Conservation (phyloP, 2,113 vertebrate species). For the Recurvirostra avosetta region DNA sequence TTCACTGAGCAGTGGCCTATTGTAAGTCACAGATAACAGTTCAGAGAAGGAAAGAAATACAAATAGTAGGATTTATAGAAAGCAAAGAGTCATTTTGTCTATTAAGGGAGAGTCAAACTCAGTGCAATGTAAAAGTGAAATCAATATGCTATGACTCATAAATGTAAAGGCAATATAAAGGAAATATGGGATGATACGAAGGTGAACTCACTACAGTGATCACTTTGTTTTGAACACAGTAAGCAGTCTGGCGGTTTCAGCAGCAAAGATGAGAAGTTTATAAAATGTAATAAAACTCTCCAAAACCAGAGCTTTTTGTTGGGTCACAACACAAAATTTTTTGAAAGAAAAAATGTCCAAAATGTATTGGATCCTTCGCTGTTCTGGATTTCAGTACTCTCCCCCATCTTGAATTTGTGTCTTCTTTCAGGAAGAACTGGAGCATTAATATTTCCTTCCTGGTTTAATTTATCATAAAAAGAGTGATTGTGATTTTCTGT, state of each 20-base stretch:
- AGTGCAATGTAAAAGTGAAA: not conserved
- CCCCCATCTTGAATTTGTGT: not conserved
- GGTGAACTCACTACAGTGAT: slow-evolving; percentile 1
- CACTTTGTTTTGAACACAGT: slow-evolving; percentile 18
- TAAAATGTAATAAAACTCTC: not conserved
- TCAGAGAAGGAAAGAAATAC: not conserved
- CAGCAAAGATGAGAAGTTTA: not conserved
- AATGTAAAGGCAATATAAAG: slow-evolving; percentile 11
- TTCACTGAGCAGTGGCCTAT: not conserved
- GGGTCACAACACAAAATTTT: not conserved
- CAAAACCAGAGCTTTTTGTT: not conserved
- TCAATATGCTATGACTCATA: slow-evolving; percentile 26
- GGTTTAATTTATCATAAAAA: not conserved
- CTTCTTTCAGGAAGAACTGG: not conserved
- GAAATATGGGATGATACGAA: slow-evolving; percentile 13
- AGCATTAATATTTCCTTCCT: not conserved
- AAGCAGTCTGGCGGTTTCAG: not conserved
- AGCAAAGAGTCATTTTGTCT: slow-evolving; percentile 39
- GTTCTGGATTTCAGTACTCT: not conserved
- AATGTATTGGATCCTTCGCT: not conserved
- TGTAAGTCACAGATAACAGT: slow-evolving; percentile 20
- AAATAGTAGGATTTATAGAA: slow-evolving; percentile 10
- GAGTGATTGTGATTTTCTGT: not conserved
- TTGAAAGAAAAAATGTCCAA: not conserved
- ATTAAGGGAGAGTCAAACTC: slow-evolving; percentile 3